These are phyloP conservation scores for Hippotragus niger DNA, from an alignment of 2,113 vertebrate genomes.

Conservation along the genomic window DNA sequence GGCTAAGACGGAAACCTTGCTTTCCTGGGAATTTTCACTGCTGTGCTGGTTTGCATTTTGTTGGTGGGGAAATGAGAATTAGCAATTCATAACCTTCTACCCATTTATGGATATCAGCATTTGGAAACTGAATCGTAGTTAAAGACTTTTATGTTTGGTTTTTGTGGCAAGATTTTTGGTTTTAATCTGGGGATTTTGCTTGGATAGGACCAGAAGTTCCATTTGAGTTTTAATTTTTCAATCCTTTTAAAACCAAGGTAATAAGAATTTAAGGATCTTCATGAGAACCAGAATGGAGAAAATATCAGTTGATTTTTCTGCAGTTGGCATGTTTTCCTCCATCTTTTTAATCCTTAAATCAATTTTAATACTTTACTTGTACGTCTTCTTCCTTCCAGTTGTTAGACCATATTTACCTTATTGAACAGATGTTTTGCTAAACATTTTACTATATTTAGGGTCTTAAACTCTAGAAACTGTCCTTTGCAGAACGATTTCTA, in stretches of 20 bases:
- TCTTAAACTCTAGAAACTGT: slow-evolving; percentile 53
- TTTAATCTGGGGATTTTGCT: slow-evolving; percentile 50
- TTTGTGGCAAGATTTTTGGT: background rate
- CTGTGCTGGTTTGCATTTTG: slow-evolving; percentile 60
- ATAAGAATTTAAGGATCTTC: slow-evolving; percentile 67
- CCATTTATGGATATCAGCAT: slow-evolving; percentile 35
- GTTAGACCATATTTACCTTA: slow-evolving; percentile 78
- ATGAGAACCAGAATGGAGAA: slow-evolving; percentile 34
- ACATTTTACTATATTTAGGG: slow-evolving; percentile 71
- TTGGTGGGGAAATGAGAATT: slow-evolving; percentile 29
- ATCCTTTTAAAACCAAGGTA: slow-evolving; percentile 64
- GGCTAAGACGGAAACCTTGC: slow-evolving; percentile 62
- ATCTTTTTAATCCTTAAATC: slow-evolving; percentile 73
- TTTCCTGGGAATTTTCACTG: slow-evolving; percentile 60
- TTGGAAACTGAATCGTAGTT: slow-evolving; percentile 31
- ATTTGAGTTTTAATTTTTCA: slow-evolving; percentile 52
- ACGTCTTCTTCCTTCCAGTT: slow-evolving; percentile 73
- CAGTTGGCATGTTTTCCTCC: slow-evolving; percentile 56
- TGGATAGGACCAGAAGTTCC: slow-evolving; percentile 48
- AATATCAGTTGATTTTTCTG: background rate
- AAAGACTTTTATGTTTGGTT: slow-evolving; percentile 13
- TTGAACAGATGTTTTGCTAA: slow-evolving; percentile 79
- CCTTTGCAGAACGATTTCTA: slow-evolving; percentile 28
- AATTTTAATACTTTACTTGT: slow-evolving; percentile 79
- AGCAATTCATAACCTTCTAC: slow-evolving; percentile 45